A percentile compares a stretch with the other conserved stretches of the same genome.
These are phyloP conservation scores for Tympanoctomys barrerae DNA, from an alignment of 2,797 vertebrate genomes.

Conservation along the genomic window DNA sequence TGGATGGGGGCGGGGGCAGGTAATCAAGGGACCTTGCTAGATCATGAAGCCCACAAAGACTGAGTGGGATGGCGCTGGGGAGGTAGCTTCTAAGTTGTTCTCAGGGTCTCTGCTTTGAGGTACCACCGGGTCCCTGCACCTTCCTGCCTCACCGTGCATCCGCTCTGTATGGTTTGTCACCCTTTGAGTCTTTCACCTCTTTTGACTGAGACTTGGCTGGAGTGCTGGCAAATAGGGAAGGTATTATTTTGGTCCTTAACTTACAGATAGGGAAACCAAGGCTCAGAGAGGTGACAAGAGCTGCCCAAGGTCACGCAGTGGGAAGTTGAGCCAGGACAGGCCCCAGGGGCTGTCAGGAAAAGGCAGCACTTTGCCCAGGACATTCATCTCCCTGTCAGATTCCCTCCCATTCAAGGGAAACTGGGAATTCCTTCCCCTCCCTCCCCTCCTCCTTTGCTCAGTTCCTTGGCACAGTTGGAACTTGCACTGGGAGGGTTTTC, in stretches of 20 bases:
- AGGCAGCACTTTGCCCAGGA: slow-evolving; percentile 3
- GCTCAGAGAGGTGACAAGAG: slow-evolving; percentile 64
- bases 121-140: neutral
- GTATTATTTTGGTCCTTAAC: neutral
- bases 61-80: neutral
- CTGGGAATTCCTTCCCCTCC: slow-evolving; percentile 67
- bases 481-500: slow-evolving; percentile 63
- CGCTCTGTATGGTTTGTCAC: neutral
- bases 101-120: slow-evolving; percentile 38
- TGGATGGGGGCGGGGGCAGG: neutral
- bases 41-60: neutral
- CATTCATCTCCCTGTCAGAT: slow-evolving; percentile 58
- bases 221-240: neutral
- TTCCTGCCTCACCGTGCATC: neutral
- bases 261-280: slow-evolving; percentile 49
- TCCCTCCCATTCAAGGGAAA: slow-evolving; percentile 59
- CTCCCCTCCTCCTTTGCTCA: neutral
- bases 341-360: neutral
- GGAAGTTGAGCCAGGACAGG: slow-evolving; percentile 23
- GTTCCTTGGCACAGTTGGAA: slow-evolving; percentile 65
- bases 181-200: neutral
- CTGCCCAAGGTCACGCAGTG: slow-evolving; percentile 77
- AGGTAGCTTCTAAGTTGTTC: neutral
- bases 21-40: neutral
- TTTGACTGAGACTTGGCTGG: neutral